Conservation (phyloP, 2,113 vertebrate species). For the Notothenia coriiceps region DNA sequence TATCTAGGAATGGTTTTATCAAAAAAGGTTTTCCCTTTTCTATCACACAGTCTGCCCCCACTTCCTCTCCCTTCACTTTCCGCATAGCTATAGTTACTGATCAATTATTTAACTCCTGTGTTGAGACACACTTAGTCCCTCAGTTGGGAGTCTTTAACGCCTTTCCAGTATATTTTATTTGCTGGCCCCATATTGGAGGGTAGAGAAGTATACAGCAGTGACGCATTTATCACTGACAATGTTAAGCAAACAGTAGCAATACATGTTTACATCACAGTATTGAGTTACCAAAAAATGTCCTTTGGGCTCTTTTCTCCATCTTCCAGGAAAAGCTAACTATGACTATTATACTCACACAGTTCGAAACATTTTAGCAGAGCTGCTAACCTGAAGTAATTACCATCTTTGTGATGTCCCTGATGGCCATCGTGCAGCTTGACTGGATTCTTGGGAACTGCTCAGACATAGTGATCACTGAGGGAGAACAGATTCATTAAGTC, state of each 20-base stretch:
- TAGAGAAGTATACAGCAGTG: background rate
- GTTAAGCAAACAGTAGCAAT: background rate
- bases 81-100: conserved; percentile 25
- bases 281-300: no score
- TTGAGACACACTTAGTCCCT: conserved; percentile 19
- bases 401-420: background rate
- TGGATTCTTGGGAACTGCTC: background rate
- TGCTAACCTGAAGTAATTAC: background rate
- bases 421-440: background rate
- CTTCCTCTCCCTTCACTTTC: conserved; percentile 1
- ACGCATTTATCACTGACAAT: background rate
- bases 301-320: background rate
- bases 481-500: no score
- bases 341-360: background rate
- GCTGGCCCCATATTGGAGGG: background rate
- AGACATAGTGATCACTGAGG: no score
- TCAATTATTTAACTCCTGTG: conserved; percentile 42
- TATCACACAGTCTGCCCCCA: background rate
- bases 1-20: conserved; percentile 13
- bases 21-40: background rate
- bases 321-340: background rate
- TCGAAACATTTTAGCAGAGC: background rate
- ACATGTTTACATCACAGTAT: background rate
- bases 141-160: conserved; percentile 19
- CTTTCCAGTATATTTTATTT: background rate